These are phyloP conservation scores for Drosophila arizonae DNA, from an alignment of 1,140 invertebrate species.

Conservation along the genomic window DNA sequence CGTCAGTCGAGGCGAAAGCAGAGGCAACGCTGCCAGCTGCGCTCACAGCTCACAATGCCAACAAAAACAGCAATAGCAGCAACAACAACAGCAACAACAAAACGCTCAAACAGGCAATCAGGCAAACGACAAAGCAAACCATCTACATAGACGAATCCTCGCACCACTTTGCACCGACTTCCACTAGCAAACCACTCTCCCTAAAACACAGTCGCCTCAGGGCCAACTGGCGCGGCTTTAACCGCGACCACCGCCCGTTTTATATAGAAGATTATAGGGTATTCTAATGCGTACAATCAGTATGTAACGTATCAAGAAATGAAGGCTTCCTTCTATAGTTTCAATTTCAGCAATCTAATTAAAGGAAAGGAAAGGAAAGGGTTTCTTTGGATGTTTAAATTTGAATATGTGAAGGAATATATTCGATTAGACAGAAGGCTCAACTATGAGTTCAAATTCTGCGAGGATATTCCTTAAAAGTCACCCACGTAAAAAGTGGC, in stretches of 20 bases:
- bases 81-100: slow-evolving; percentile 17
- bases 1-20: slow-evolving; percentile 3
- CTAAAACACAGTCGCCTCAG: slow-evolving; percentile 21
- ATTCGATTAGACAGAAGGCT: too few species aligned
- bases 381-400: too few species aligned
- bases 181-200: slow-evolving; percentile 1
- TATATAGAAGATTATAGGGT: not conserved
- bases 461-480: too few species aligned
- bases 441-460: too few species aligned
- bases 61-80: slow-evolving; percentile 6
- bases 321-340: too few species aligned
- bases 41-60: not conserved
- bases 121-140: slow-evolving; percentile 45
- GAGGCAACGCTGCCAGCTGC: slow-evolving; percentile 4
- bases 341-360: too few species aligned
- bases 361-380: too few species aligned
- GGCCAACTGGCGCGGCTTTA: slow-evolving; percentile 22
- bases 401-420: too few species aligned
- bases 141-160: slow-evolving; percentile 27
- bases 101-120: slow-evolving; percentile 40
- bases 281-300: not conserved
- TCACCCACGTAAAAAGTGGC: too few species aligned
- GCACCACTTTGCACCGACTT: slow-evolving; percentile 27
- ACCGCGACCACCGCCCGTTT: slow-evolving; percentile 26
- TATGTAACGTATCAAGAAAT: too few species aligned